Percentiles rank a stretch among this genome's conserved stretches.
Conservation (phyloP, 2,797 vertebrate genomes). For the Agapornis canus region DNA sequence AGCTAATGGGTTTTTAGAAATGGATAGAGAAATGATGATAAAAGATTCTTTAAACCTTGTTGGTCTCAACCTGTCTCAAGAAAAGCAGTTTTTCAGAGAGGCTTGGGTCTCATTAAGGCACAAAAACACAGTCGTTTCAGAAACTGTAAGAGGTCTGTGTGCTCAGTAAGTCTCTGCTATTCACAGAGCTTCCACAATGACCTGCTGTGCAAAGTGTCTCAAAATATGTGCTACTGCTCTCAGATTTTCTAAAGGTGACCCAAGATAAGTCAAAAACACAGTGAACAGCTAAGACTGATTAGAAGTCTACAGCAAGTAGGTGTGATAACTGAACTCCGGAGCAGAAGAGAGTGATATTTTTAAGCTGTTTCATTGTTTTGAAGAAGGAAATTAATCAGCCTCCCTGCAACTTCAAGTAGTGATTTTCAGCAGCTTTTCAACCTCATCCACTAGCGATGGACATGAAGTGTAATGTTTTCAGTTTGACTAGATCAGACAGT, state of each 20-base stretch:
- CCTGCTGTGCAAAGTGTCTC: not conserved
- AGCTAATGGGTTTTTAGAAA: not conserved
- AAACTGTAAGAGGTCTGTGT: not conserved
- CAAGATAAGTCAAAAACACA: not conserved
- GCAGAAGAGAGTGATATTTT: not conserved
- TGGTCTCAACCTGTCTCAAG: not conserved
- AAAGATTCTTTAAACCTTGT: not conserved
- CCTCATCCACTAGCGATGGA: not conserved
- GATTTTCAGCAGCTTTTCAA: not conserved
- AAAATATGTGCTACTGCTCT: not conserved
- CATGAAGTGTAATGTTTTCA: not conserved
- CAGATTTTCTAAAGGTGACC: not conserved
- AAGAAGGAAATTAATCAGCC: not conserved
- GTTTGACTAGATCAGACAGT: not conserved
- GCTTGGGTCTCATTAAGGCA: not conserved
- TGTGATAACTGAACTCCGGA: not conserved
- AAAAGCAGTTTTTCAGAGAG: not conserved
- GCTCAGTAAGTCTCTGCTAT: not conserved
- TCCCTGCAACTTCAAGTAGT: not conserved
- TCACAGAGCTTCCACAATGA: not conserved
- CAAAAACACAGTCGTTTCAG: not conserved
- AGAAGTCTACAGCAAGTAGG: not conserved
- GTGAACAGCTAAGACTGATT: not conserved
- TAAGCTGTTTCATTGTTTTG: not conserved
- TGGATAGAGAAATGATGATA: not conserved